Evolutionary conservation across 1,140 invertebrate species (phyloP).

Genomic region (Samia ricini): DNA sequence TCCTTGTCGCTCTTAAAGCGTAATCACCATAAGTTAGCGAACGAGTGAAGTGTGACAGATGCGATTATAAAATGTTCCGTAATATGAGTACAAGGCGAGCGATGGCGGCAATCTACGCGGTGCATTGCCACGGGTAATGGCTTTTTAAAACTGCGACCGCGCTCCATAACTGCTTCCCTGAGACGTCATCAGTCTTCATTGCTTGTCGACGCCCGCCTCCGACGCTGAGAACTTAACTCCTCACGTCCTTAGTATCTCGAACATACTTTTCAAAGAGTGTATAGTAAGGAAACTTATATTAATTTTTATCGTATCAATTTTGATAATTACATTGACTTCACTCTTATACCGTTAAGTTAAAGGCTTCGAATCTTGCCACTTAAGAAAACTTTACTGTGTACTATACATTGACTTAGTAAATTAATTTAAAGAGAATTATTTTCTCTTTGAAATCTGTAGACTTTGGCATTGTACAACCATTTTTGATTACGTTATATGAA

Average conservation of each 20-base stretch:
- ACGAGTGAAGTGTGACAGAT: conserved; percentile 73
- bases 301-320: conserved; percentile 27
- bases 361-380: no score
- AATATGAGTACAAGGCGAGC: conserved; percentile 62
- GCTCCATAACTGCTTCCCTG: conserved; percentile 70
- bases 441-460: no score
- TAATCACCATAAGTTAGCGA: conserved; percentile 77
- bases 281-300: conserved; percentile 23
- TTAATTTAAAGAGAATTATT: no score
- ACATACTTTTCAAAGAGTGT: conserved; percentile 61
- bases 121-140: conserved; percentile 73
- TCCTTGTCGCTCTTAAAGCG: conserved; percentile 73
- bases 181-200: conserved; percentile 76
- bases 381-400: no score
- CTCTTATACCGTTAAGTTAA: no score
- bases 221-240: conserved; percentile 65
- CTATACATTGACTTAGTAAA: no score
- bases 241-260: conserved; percentile 52
- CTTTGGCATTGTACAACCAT: no score
- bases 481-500: background rate
- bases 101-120: conserved; percentile 63
- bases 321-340: background rate
- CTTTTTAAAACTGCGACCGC: conserved; percentile 76
- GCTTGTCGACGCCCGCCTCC: conserved; percentile 63
- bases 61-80: conserved; percentile 76